Conservation (phyloP, 2,888 invertebrate genomes). For the Hermaeophaga mercurialis region DNA sequence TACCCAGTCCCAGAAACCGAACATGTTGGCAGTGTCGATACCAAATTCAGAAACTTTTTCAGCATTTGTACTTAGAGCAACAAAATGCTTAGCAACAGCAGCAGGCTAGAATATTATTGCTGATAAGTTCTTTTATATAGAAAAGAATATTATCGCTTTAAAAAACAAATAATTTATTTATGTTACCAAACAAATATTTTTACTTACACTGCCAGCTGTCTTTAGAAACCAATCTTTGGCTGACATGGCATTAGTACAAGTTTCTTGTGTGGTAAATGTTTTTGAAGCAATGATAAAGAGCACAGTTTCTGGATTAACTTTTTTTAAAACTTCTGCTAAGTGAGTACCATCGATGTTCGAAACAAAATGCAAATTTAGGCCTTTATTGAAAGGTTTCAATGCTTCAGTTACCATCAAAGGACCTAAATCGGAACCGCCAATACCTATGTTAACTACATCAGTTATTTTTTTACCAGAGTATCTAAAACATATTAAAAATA, state of each 20-base stretch:
- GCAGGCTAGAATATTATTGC: slow-evolving; percentile 62
- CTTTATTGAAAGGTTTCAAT: slow-evolving; percentile 86
- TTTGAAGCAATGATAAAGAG: slow-evolving; percentile 99
- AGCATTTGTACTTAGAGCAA: slow-evolving; percentile 95
- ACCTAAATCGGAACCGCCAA: slow-evolving; percentile 98
- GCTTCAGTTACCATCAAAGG: slow-evolving; percentile 99
- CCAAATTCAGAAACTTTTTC: slow-evolving; percentile 96
- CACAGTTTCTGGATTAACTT: slow-evolving; percentile 88
- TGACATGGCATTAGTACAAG: slow-evolving; percentile 97
- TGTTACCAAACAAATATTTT: background rate
- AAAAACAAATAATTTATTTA: background rate
- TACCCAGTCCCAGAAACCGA: slow-evolving; percentile 99
- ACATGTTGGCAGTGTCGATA: slow-evolving; percentile 97
- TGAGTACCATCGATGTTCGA: slow-evolving; percentile 99
- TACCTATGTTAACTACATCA: slow-evolving; percentile 98
- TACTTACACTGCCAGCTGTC: slow-evolving; percentile 82
- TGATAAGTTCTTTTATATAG: too few relatives aligned
- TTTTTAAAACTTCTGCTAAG: slow-evolving; percentile 89
- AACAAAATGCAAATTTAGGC: slow-evolving; percentile 91
- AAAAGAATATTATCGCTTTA: slow-evolving; percentile 12
- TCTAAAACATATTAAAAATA: too few relatives aligned
- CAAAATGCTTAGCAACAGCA: slow-evolving; percentile 96
- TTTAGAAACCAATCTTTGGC: slow-evolving; percentile 96
- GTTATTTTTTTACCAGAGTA: slow-evolving; percentile 94
- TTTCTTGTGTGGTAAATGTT: slow-evolving; percentile 99